Percentiles rank a stretch among this genome's conserved stretches.
Conservation (phyloP, 2,113 vertebrate species). For the Apus apus region DNA sequence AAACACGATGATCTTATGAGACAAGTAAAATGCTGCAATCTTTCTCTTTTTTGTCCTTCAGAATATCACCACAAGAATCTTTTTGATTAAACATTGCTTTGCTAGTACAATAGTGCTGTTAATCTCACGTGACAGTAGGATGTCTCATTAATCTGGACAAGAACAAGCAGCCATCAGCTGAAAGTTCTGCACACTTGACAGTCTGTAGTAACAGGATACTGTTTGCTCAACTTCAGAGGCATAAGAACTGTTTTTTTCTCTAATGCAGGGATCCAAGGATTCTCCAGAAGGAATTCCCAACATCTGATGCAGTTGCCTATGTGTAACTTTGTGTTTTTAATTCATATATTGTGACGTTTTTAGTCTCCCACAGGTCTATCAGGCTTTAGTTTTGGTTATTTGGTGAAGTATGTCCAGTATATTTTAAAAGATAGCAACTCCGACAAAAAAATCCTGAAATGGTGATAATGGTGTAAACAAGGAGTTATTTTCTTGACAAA, state of each 20-base stretch:
- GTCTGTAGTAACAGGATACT: fast-evolving
- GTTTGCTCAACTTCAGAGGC: background rate
- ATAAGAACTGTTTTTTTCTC: background rate
- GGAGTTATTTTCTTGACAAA: background rate
- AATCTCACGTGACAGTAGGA: background rate
- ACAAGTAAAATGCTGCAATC: background rate
- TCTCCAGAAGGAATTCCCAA: background rate
- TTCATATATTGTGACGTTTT: background rate
- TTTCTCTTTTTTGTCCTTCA: background rate
- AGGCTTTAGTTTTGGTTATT: background rate
- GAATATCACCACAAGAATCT: background rate
- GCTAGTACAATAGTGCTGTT: background rate
- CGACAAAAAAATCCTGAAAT: background rate
- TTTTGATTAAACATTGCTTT: background rate
- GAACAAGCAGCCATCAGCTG: background rate
- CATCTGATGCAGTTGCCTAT: background rate
- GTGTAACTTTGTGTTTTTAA: background rate
- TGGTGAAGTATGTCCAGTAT: background rate
- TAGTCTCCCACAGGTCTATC: background rate
- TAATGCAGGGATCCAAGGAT: background rate
- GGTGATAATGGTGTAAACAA: background rate
- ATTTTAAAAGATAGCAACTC: background rate
- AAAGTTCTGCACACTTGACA: background rate
- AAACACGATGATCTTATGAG: background rate
- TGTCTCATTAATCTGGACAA: background rate